Conservation (phyloP, 2,113 vertebrate genomes). For the Lepus timidus region DNA sequence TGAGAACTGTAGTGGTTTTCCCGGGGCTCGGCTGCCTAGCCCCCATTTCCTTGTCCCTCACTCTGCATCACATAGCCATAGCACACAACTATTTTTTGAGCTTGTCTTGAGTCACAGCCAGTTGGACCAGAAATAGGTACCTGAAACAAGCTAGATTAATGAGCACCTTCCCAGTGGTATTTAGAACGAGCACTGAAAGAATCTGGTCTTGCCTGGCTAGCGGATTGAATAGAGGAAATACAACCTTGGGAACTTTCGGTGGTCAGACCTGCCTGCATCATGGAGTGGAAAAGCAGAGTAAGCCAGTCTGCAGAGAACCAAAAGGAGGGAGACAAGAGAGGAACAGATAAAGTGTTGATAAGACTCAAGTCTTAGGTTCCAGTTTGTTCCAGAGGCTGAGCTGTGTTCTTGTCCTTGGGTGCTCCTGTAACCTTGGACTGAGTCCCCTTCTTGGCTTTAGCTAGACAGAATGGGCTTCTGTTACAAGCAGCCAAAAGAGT, state of each 20-base stretch:
- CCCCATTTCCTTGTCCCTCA: not conserved
- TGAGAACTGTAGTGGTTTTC: not conserved
- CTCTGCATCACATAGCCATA: not conserved
- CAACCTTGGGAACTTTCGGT: not conserved
- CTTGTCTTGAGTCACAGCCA: not conserved
- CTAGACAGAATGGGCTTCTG: not conserved
- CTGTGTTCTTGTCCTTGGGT: constrained; percentile 3
- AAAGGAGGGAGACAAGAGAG: constrained; percentile 20
- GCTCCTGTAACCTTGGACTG: not conserved
- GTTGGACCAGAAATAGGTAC: not conserved
- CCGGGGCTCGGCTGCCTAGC: not conserved
- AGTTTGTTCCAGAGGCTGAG: not conserved
- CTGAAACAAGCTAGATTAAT: not conserved
- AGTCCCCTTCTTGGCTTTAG: not conserved
- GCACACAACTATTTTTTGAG: not conserved
- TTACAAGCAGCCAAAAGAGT: not conserved
- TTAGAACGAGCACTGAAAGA: not conserved
- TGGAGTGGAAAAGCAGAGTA: not conserved
- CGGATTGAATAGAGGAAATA: constrained; percentile 25
- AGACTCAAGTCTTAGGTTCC: not conserved
- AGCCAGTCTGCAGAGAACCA: not conserved
- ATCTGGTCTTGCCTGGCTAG: not conserved
- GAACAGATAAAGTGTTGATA: not conserved
- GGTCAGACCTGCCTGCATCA: not conserved
- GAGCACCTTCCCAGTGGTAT: not conserved